phyloP scores from a whole-genome alignment of 2,888 invertebrate genomes.

The Imbricaverruca yamaguchii region DNA sequence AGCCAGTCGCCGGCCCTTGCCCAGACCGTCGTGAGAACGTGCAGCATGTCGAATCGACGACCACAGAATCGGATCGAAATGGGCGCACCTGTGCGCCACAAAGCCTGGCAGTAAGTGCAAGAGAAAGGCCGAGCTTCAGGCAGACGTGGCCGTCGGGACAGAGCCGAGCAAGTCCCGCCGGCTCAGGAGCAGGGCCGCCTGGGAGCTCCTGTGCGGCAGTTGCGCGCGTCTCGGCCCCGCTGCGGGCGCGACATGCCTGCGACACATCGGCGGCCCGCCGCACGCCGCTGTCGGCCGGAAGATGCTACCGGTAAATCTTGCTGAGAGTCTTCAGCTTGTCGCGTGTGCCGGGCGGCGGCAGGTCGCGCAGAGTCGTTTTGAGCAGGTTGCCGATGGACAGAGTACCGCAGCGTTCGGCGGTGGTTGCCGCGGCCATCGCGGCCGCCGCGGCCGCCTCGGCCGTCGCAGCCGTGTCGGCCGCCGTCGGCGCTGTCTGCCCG shows the following conservation, averaged over 20 bases:
- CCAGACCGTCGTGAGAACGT: too few relatives aligned
- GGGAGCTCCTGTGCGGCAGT: not conserved
- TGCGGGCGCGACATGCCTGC: not conserved
- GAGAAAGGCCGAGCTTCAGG: too few relatives aligned
- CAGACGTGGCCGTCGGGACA: not conserved
- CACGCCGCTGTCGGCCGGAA: not conserved
- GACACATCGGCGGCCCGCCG: not conserved
- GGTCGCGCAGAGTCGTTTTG: not conserved
- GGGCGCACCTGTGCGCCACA: not conserved
- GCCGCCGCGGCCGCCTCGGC: not conserved
- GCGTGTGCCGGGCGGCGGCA: not conserved
- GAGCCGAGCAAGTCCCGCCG: too few relatives aligned
- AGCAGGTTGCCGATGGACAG: constrained; percentile 4
- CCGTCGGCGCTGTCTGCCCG: not conserved
- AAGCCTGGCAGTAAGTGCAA: not conserved
- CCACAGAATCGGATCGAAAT: not conserved
- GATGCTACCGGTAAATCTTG: not conserved
- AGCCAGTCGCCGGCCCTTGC: too few relatives aligned
- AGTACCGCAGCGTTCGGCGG: not conserved
- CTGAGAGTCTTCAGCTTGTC: not conserved
- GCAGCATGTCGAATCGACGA: not conserved
- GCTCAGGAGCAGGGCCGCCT: not conserved
- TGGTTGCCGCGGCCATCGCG: not conserved
- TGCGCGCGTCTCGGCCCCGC: not conserved
- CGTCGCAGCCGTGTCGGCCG: not conserved